phyloP scores from a whole-genome alignment of 2,888 invertebrate species.

The Slavum lentiscoides region DNA sequence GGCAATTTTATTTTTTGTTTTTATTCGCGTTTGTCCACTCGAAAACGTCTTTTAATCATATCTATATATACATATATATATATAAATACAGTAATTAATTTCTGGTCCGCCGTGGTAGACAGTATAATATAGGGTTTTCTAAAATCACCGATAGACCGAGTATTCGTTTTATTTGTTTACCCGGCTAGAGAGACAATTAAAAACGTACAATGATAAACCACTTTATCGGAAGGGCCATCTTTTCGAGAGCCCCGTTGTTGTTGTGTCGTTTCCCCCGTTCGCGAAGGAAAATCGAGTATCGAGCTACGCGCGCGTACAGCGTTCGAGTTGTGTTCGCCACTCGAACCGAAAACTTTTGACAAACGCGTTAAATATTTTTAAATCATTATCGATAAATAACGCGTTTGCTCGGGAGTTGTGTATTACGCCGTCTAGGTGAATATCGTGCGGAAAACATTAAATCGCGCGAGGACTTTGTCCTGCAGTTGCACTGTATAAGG shows the following conservation, averaged over 20 bases:
- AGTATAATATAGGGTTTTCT: neutral
- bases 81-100: neutral
- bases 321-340: neutral
- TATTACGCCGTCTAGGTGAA: too few relatives aligned
- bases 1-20: neutral
- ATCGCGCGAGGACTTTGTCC: neutral
- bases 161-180: conserved; percentile 9
- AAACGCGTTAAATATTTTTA: neutral
- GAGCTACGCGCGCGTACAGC: neutral
- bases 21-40: too few relatives aligned
- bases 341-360: neutral
- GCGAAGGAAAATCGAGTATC: conserved; percentile 17
- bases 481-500: neutral
- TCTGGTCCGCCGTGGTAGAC: neutral
- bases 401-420: neutral
- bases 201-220: conserved; percentile 6
- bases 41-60: neutral
- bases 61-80: too few relatives aligned
- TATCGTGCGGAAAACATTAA: too few relatives aligned
- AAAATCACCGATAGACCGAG: neutral
- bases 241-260: neutral
- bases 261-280: neutral
- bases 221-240: neutral
- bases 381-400: neutral
- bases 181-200: conserved; percentile 9